Evolutionary conservation across 2,797 vertebrate species (phyloP).

Genomic region (Myotis vivesi): DNA sequence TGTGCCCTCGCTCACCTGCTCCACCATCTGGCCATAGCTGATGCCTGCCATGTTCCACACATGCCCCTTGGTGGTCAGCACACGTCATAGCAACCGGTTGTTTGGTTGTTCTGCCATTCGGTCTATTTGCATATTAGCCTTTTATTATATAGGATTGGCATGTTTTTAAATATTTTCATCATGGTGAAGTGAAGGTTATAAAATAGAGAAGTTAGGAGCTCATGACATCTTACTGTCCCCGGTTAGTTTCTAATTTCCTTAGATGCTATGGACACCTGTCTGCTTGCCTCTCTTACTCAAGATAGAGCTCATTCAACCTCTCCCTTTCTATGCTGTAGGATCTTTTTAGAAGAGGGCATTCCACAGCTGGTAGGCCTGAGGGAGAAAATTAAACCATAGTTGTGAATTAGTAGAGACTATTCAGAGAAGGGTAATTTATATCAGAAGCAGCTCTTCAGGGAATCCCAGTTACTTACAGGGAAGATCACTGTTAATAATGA

Average conservation of each 20-base stretch:
- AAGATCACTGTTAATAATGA: not conserved
- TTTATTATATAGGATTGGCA: not conserved
- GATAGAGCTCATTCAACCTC: not conserved
- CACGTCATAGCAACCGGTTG: too few relatives aligned
- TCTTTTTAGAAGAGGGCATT: not conserved
- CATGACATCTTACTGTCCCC: not conserved
- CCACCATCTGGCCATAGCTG: too few relatives aligned
- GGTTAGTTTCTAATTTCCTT: slow-evolving; percentile 15
- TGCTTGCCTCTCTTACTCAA: not conserved
- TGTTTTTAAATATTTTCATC: not conserved
- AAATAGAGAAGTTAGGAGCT: not conserved
- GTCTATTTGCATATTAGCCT: too few relatives aligned
- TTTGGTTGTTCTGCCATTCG: too few relatives aligned
- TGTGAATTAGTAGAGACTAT: not conserved
- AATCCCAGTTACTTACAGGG: not conserved
- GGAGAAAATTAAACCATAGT: not conserved
- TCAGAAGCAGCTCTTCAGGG: not conserved
- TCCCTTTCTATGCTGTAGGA: not conserved
- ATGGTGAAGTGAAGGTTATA: not conserved
- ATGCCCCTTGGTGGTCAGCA: too few relatives aligned
- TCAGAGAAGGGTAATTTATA: not conserved
- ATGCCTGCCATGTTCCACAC: too few relatives aligned
- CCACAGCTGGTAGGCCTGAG: not conserved
- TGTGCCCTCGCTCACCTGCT: too few relatives aligned
- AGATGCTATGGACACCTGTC: not conserved